phyloP scores from a whole-genome alignment of 1,140 invertebrate genomes.

The Mylabris phalerata region DNA sequence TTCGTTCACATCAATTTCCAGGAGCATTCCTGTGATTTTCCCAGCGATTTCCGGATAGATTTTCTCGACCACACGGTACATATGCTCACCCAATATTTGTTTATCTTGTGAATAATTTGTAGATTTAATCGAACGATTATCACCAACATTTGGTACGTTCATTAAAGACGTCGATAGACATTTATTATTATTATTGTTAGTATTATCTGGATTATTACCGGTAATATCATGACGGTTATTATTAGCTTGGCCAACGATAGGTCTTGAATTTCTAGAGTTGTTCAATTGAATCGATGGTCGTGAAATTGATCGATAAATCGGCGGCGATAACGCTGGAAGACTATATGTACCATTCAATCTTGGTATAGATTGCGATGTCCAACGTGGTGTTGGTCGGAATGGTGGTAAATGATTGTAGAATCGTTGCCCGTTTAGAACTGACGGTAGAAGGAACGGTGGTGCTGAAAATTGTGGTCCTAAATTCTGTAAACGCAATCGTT shows the following conservation, averaged over 20 bases:
- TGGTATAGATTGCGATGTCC: slow-evolving; percentile 29
- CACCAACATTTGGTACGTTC: background rate
- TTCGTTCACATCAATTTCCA: slow-evolving; percentile 75
- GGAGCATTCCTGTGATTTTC: slow-evolving; percentile 75
- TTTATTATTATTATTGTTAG: slow-evolving; percentile 26
- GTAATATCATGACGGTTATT: slow-evolving; percentile 5
- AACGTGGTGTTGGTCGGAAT: slow-evolving; percentile 34
- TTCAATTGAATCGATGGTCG: slow-evolving; percentile 29
- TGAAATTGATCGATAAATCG: slow-evolving; percentile 26
- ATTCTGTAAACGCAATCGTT: slow-evolving; percentile 52
- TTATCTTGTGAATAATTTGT: slow-evolving; percentile 61
- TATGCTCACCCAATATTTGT: slow-evolving; percentile 66
- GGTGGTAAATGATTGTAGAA: slow-evolving; percentile 34
- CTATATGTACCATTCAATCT: slow-evolving; percentile 38
- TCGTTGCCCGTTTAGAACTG: slow-evolving; percentile 35
- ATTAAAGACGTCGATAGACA: slow-evolving; percentile 24
- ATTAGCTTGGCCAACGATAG: slow-evolving; percentile 32
- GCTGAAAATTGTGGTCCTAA: background rate
- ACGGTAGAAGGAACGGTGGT: slow-evolving; percentile 27
- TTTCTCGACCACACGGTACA: slow-evolving; percentile 62
- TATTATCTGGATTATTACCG: too few species aligned
- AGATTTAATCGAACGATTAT: slow-evolving; percentile 30
- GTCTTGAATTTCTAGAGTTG: slow-evolving; percentile 24
- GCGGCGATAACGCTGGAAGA: slow-evolving; percentile 20
- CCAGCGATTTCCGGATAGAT: slow-evolving; percentile 62